Percentiles rank a stretch among this genome's conserved stretches.
Conservation (phyloP, 2,888 invertebrate genomes). For the Oligia latruncula region DNA sequence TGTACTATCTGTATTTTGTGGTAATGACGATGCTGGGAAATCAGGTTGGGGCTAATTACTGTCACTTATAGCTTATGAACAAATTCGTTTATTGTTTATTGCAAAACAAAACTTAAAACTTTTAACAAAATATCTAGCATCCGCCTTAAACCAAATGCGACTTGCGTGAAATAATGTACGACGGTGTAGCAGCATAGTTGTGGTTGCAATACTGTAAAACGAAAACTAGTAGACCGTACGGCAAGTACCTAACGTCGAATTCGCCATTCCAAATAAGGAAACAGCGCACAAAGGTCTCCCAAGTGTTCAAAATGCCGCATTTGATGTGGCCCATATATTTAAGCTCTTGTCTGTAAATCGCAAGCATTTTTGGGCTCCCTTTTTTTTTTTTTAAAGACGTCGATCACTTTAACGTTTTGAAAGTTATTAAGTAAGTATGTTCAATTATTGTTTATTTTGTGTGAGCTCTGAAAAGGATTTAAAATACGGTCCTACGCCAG, state of each 20-base stretch:
- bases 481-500: too few species aligned
- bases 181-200: neutral
- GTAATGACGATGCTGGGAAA: neutral
- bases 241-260: neutral
- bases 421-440: neutral
- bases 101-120: too few species aligned
- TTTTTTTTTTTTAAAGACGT: neutral
- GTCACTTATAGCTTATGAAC: neutral
- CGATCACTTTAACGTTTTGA: neutral
- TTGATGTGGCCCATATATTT: neutral
- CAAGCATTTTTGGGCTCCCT: neutral
- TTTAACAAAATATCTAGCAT: neutral
- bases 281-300: neutral
- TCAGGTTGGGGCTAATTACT: neutral
- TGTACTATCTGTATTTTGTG: too few species aligned
- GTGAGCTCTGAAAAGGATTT: neutral
- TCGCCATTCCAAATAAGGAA: neutral
- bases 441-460: neutral
- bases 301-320: neutral
- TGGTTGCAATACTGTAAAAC: neutral
- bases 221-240: constrained; percentile 1
- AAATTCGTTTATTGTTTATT: too few species aligned
- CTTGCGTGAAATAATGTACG: neutral
- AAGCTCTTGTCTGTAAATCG: neutral
- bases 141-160: neutral